These are phyloP conservation scores for Hololepta plana DNA, from an alignment of 2,888 invertebrate genomes.

Conservation along the genomic window DNA sequence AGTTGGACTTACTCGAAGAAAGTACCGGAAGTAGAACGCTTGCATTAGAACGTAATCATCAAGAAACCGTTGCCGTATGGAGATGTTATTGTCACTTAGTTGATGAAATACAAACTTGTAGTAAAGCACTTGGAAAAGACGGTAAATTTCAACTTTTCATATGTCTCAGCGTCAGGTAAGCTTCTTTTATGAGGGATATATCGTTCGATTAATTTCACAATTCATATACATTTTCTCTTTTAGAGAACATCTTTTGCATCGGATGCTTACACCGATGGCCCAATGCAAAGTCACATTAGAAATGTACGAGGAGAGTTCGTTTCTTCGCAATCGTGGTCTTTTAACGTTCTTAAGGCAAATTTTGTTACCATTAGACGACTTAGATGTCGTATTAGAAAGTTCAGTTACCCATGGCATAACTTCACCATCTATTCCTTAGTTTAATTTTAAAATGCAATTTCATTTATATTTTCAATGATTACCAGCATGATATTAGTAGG, in stretches of 20 bases:
- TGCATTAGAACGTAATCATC: conserved; percentile 25
- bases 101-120: conserved; percentile 72
- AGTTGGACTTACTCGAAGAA: conserved; percentile 50
- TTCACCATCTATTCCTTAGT: too few relatives aligned
- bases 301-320: conserved; percentile 94
- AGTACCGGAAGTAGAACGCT: conserved; percentile 21
- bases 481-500: too few relatives aligned
- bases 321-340: conserved; percentile 71
- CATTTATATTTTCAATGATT: conserved; percentile 4
- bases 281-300: conserved; percentile 72
- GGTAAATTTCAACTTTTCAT: conserved; percentile 95
- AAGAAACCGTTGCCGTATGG: conserved; percentile 50
- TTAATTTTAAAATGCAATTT: too few relatives aligned
- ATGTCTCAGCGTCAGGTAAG: conserved; percentile 78
- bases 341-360: conserved; percentile 81
- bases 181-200: conserved; percentile 5
- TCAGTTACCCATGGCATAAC: conserved; percentile 57
- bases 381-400: conserved; percentile 72
- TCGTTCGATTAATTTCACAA: conserved; percentile 7
- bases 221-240: conserved; percentile 13
- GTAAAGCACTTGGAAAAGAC: conserved; percentile 85
- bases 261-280: conserved; percentile 83
- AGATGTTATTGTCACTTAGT: conserved; percentile 77
- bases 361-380: conserved; percentile 75
- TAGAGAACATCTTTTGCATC: conserved; percentile 78